phyloP scores from a whole-genome alignment of 2,113 vertebrate genomes.

The Peucedramus taeniatus region DNA sequence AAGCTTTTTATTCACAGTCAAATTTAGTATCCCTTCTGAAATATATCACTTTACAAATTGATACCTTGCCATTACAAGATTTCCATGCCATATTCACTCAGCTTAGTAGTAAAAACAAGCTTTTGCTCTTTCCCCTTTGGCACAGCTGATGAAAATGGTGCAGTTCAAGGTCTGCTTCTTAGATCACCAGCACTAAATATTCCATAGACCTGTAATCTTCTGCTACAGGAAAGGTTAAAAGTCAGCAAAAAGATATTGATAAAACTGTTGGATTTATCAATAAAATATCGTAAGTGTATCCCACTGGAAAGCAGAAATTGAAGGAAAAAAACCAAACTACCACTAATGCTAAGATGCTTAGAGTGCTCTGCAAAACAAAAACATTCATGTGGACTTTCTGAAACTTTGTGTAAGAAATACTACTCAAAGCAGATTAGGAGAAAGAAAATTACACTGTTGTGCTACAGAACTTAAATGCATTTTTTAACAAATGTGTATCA shows the following conservation, averaged over 20 bases:
- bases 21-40: constrained; percentile 61
- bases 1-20: constrained; percentile 69
- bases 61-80: constrained; percentile 52
- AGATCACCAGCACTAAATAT: background rate
- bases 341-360: background rate
- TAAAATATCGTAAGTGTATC: background rate
- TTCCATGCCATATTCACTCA: constrained; percentile 42
- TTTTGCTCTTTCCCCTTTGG: constrained; percentile 48
- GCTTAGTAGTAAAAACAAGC: constrained; percentile 48
- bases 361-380: background rate
- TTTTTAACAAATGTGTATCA: background rate
- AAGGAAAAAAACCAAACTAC: background rate
- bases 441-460: background rate
- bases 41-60: constrained; percentile 69
- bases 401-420: background rate
- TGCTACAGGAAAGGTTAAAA: background rate
- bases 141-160: constrained; percentile 24
- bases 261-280: background rate
- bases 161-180: background rate
- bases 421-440: background rate
- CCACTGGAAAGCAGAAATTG: background rate
- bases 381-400: background rate
- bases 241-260: background rate
- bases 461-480: background rate
- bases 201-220: background rate